Base-by-base conservation (phyloP, 2,888 invertebrate species). In the Amorpha juglandis region DNA sequence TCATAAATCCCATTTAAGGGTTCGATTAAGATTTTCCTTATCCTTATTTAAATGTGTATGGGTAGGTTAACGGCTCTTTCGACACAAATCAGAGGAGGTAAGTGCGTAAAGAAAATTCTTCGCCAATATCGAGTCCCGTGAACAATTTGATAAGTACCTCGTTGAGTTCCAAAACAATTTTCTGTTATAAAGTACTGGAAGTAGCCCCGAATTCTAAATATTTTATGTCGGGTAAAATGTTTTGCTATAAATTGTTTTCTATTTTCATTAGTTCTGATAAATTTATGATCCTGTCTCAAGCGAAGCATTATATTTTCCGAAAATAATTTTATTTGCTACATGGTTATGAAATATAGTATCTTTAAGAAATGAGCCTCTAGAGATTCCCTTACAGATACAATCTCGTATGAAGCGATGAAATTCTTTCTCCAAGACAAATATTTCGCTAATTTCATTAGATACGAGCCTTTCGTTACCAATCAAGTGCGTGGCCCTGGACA, bases 1-100 rank as follows among this genome's bases (percentile, higher is more conserved):
- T 78, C 81, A 87, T 86, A 85, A 86, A 86, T 86, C 82, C 81
- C 71, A 76, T 82, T 78, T 84, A 80, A 81, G 79, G 81, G 83
- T 86, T 82, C 84, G 80, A 83, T 86, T 85, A 79, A 79, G 77
- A 68, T 74, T 82, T 81, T 79, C 78, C 78, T 77, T 78, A 79
- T 78, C 77, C 78, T 78, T 81, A 83, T 86, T 86, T 82, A 82
- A 87, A 86, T 82, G 81, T 80, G 75, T 75, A 76, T 78, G 72
- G 75, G 73, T 74, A 76, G 70, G 73, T 77, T 74, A 76, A 75
- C 70, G 70, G 72, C 65, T 68, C 70, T 69, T 77, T 70, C 72
- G 69, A 69, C 71, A 70, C 70, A 74, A 71, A 69, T 76, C 75
- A 68, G 71, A 73, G 74, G 73, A 72, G 74, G 74, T 72, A 42